Conservation (phyloP, 2,888 invertebrate genomes). For the Chrysina gloriosa region DNA sequence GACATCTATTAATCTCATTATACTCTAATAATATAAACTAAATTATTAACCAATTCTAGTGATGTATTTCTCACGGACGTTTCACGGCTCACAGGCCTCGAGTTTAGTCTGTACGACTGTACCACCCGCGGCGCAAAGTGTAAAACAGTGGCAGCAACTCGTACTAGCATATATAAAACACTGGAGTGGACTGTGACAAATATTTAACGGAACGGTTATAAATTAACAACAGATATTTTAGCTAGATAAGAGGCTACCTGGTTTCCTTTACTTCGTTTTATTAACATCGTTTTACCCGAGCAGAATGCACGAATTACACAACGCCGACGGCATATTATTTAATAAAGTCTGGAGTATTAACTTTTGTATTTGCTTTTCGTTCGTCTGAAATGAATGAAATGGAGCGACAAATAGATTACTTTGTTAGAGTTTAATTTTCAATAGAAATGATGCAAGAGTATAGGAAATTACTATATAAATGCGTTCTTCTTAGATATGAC, state of each 20-base stretch:
- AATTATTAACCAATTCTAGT: constrained; percentile 32
- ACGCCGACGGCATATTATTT: constrained; percentile 9
- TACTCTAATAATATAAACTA: constrained; percentile 13
- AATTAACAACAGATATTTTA: constrained; percentile 62
- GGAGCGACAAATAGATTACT: not conserved
- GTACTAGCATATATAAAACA: constrained; percentile 63
- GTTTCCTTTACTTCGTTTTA: constrained; percentile 31
- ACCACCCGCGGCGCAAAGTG: constrained; percentile 59
- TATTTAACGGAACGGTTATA: constrained; percentile 63
- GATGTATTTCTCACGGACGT: constrained; percentile 16
- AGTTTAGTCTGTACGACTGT: constrained; percentile 52
- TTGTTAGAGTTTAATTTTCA: not conserved
- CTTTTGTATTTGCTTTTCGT: too few relatives aligned
- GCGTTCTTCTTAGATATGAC: too few relatives aligned
- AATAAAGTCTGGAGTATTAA: constrained; percentile 13
- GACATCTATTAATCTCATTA: constrained; percentile 34
- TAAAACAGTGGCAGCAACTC: constrained; percentile 65
- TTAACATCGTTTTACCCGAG: constrained; percentile 2
- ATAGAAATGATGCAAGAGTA: too few relatives aligned
- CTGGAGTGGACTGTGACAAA: constrained; percentile 64
- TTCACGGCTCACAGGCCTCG: constrained; percentile 1
- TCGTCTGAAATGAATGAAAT: not conserved
- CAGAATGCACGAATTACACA: constrained; percentile 13
- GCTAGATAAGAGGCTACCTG: constrained; percentile 55
- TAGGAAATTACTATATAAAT: too few relatives aligned